Evolutionary conservation across 2,888 invertebrate genomes (phyloP).

Genomic region (Campaea margaritaria): DNA sequence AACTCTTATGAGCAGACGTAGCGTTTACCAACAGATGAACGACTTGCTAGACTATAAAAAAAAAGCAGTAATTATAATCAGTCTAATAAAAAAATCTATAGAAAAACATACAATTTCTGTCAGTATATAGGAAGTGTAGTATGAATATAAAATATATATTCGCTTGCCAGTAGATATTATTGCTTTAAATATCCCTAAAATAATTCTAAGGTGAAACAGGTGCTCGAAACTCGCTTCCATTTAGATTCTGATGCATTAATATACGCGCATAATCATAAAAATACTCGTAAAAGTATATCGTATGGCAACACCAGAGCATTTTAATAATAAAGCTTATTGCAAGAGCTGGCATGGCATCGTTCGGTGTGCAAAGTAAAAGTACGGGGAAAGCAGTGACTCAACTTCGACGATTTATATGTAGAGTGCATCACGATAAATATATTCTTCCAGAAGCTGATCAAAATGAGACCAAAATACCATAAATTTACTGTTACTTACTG

Average conservation of each 20-base stretch:
- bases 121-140: too few relatives aligned
- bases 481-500: too few relatives aligned
- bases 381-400: slow-evolving; percentile 14
- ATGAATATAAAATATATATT: too few relatives aligned
- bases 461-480: too few relatives aligned
- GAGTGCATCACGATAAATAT: neutral
- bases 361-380: slow-evolving; percentile 27
- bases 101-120: too few relatives aligned
- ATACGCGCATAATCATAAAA: slow-evolving; percentile 41
- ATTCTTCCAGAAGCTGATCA: neutral
- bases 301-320: slow-evolving; percentile 37
- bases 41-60: too few relatives aligned
- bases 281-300: slow-evolving; percentile 43
- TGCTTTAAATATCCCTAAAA: neutral
- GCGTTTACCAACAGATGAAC: too few relatives aligned
- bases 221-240: slow-evolving; percentile 26
- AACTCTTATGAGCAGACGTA: too few relatives aligned
- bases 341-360: slow-evolving; percentile 34
- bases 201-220: slow-evolving; percentile 11
- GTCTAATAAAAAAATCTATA: too few relatives aligned
- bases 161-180: too few relatives aligned
- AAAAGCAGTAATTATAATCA: too few relatives aligned
- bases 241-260: slow-evolving; percentile 41
- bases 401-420: neutral
- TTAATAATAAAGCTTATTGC: slow-evolving; percentile 43